A percentile compares a stretch with the other conserved stretches of the same genome.
phyloP scores from a whole-genome alignment of 2,888 invertebrate genomes.

The Tethea ocularis region DNA sequence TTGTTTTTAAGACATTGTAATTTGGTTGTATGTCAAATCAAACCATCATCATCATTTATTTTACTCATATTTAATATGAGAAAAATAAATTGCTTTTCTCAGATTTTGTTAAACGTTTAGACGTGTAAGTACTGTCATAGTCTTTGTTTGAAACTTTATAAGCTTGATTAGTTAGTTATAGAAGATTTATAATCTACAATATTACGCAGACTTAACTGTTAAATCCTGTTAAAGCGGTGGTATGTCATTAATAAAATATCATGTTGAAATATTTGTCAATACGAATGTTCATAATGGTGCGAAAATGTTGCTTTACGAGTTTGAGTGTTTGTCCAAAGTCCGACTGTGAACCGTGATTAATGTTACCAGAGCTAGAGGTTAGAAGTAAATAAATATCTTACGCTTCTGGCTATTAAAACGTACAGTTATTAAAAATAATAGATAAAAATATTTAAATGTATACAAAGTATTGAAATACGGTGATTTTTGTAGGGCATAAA shows the following conservation, averaged over 20 bases:
- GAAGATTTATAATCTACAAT: neutral
- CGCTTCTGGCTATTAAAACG: too few relatives aligned
- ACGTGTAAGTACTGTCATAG: neutral
- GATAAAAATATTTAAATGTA: too few relatives aligned
- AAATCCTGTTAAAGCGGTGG: neutral
- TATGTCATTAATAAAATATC: neutral
- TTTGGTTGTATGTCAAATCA: too few relatives aligned
- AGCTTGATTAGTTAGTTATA: too few relatives aligned
- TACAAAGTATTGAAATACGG: too few relatives aligned
- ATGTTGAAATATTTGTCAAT: neutral
- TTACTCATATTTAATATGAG: neutral
- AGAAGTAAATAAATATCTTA: neutral
- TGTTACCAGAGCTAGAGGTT: neutral
- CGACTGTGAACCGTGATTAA: neutral
- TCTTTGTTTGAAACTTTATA: neutral
- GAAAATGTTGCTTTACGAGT: slow-evolving; percentile 3
- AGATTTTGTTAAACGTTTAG: neutral
- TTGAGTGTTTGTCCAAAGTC: neutral
- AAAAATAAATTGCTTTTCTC: neutral
- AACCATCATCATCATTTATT: neutral
- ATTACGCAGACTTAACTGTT: neutral
- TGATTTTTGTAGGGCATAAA: too few relatives aligned
- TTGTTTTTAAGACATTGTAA: neutral
- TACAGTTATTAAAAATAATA: too few relatives aligned
- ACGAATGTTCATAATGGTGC: neutral